These are phyloP conservation scores for Amphiura filiformis DNA, from an alignment of 35 echinoderm and acorn worm genomes.

Conservation along the genomic window DNA sequence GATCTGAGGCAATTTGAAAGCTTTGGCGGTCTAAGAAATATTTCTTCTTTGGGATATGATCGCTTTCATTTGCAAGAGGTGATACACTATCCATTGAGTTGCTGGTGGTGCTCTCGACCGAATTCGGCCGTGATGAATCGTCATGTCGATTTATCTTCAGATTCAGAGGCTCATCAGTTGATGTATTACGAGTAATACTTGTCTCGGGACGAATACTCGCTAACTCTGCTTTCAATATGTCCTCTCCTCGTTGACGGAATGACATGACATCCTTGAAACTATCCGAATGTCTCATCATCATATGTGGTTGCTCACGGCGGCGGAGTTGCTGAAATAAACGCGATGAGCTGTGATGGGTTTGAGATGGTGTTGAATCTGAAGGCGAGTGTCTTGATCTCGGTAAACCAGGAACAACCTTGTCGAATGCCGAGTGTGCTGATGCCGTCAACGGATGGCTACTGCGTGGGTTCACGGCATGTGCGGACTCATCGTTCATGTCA, in stretches of 20 bases:
- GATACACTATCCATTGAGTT: neutral
- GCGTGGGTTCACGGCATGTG: neutral
- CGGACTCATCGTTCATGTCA: neutral
- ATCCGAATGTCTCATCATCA: neutral
- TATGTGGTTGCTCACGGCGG: too few relatives aligned
- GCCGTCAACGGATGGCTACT: neutral
- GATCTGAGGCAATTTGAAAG: neutral
- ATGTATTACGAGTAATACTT: too few relatives aligned
- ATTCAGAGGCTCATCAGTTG: constrained; percentile 38
- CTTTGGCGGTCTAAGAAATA: neutral
- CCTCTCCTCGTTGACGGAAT: neutral
- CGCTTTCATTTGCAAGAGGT: neutral
- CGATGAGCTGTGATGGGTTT: too few relatives aligned
- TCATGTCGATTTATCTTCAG: constrained; percentile 4
- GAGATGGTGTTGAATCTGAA: too few relatives aligned
- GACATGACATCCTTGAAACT: neutral
- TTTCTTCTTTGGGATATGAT: constrained; percentile 12
- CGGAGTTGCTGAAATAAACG: too few relatives aligned
- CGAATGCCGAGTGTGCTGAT: constrained; percentile 24
- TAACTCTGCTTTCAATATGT: neutral
- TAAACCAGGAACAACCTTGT: constrained; percentile 21
- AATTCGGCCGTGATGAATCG: neutral
- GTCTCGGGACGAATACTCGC: neutral
- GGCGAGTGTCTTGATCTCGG: neutral
- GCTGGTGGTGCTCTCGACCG: neutral